These are phyloP conservation scores for Agonopterix alstromeriana DNA, from an alignment of 2,888 invertebrate genomes.

Conservation along the genomic window DNA sequence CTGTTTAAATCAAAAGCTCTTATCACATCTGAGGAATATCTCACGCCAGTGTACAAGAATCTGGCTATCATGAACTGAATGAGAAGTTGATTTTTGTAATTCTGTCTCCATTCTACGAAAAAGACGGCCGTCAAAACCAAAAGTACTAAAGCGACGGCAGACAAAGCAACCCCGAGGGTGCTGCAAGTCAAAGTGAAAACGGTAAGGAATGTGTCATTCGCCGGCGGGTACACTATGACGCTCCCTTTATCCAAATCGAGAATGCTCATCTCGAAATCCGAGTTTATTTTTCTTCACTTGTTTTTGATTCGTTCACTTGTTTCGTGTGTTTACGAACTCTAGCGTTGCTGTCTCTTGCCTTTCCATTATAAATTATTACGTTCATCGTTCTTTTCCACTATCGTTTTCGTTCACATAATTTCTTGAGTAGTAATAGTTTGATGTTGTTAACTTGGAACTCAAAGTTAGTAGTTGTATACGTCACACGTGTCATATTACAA, in stretches of 20 bases:
- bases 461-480: too few species aligned
- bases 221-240: slow-evolving; percentile 15
- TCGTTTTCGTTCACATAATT: too few species aligned
- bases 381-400: too few species aligned
- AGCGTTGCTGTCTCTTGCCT: too few species aligned
- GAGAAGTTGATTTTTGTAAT: slow-evolving; percentile 55
- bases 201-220: slow-evolving; percentile 14
- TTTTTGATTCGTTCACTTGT: background rate
- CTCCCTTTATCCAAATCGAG: background rate
- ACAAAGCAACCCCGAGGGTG: slow-evolving; percentile 41
- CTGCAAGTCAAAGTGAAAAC: slow-evolving; percentile 30
- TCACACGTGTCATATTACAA: too few species aligned
- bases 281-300: background rate
- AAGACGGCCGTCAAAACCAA: slow-evolving; percentile 45
- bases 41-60: slow-evolving; percentile 38
- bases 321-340: too few species aligned
- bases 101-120: slow-evolving; percentile 53
- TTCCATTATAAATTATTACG: too few species aligned
- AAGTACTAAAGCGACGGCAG: slow-evolving; percentile 33
- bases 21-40: slow-evolving; percentile 38
- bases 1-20: slow-evolving; percentile 5
- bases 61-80: slow-evolving; percentile 56
- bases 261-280: background rate
- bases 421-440: too few species aligned
- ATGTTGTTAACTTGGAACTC: too few species aligned